phyloP scores from a whole-genome alignment of 2,113 vertebrate species.

The Triplophysa rosa region DNA sequence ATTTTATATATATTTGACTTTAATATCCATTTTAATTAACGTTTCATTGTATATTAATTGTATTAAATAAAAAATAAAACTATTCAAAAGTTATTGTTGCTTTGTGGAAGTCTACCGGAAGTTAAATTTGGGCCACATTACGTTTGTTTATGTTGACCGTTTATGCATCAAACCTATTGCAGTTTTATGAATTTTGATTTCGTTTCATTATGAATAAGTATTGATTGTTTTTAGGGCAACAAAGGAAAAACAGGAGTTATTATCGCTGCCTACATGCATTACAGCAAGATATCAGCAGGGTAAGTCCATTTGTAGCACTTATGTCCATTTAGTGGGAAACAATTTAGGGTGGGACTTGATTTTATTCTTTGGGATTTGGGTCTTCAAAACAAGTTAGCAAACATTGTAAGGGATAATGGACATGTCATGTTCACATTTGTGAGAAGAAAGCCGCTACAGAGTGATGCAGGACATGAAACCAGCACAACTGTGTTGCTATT shows the following conservation, averaged over 20 bases:
- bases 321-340: background rate
- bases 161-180: background rate
- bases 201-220: background rate
- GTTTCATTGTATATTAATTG: too few relatives aligned
- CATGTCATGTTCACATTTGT: too few relatives aligned
- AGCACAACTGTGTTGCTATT: background rate
- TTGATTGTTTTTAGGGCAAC: constrained; percentile 74
- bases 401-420: too few relatives aligned
- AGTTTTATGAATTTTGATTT: background rate
- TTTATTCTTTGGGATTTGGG: too few relatives aligned
- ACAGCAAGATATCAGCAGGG: constrained; percentile 93
- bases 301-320: constrained; percentile 61
- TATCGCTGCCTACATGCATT: constrained; percentile 93
- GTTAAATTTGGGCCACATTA: too few relatives aligned
- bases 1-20: too few relatives aligned
- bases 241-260: constrained; percentile 89
- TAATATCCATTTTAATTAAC: too few relatives aligned
- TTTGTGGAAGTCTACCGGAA: too few relatives aligned
- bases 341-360: background rate
- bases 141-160: too few relatives aligned
- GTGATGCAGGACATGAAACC: background rate
- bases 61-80: too few relatives aligned
- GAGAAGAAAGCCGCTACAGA: background rate
- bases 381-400: background rate
- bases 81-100: too few relatives aligned